phyloP scores from a whole-genome alignment of 2,113 vertebrate genomes.

The Hyla sarda region DNA sequence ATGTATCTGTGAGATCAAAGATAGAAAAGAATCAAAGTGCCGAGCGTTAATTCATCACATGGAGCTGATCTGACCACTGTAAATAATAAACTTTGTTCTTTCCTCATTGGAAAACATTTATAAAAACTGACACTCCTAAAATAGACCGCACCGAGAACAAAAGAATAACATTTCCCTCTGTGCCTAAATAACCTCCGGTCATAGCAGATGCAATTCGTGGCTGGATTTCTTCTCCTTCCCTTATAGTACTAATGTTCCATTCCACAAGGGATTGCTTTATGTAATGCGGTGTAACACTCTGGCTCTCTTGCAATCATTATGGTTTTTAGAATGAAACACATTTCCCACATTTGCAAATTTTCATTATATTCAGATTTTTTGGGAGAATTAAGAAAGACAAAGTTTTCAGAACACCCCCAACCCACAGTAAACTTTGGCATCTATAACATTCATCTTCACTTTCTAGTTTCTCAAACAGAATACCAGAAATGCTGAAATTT shows the following conservation, averaged over 20 bases:
- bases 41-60: not conserved
- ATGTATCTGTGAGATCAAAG: not conserved
- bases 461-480: too few relatives aligned
- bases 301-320: not conserved
- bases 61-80: slow-evolving; percentile 1
- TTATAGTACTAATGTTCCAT: not conserved
- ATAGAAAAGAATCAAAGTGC: not conserved
- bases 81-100: slow-evolving; percentile 25
- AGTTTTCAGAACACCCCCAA: not conserved
- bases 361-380: not conserved
- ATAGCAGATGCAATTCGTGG: slow-evolving; percentile 6
- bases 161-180: not conserved
- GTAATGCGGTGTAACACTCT: not conserved
- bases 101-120: not conserved
- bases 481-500: too few relatives aligned
- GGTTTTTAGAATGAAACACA: not conserved
- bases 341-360: not conserved
- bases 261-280: not conserved
- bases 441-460: not conserved
- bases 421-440: too few relatives aligned
- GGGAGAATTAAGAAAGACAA: not conserved
- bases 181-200: slow-evolving; percentile 12
- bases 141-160: not conserved
- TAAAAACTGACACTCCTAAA: slow-evolving; percentile 22
- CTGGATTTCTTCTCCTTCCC: not conserved